Conservation (phyloP, 2,888 invertebrate genomes). For the Leptinotarsa tumamoca region DNA sequence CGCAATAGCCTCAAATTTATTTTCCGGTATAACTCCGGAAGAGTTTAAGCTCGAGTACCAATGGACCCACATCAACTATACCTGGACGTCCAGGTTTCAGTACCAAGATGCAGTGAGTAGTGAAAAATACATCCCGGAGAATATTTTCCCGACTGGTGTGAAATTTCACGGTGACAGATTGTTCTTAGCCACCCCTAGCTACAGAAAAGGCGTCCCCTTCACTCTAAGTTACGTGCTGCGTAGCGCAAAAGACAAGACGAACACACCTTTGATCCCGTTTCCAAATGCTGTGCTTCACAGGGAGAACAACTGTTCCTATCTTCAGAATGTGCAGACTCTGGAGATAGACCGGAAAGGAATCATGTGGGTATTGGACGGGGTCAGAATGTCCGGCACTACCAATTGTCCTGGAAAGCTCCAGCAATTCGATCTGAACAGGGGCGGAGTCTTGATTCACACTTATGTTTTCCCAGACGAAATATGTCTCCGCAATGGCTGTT, state of each 20-base stretch:
- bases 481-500: constrained; percentile 70
- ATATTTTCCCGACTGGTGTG: constrained; percentile 76
- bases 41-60: constrained; percentile 52
- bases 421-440: constrained; percentile 74
- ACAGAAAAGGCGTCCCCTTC: constrained; percentile 77
- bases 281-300: constrained; percentile 78
- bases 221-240: constrained; percentile 69
- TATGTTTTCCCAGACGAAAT: constrained; percentile 73
- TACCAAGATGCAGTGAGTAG: constrained; percentile 70
- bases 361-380: constrained; percentile 79
- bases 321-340: constrained; percentile 80
- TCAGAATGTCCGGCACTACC: constrained; percentile 72
- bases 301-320: constrained; percentile 70
- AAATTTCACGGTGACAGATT: constrained; percentile 76
- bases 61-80: constrained; percentile 78
- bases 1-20: background rate
- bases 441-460: constrained; percentile 70
- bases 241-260: constrained; percentile 64
- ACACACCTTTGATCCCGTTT: constrained; percentile 74
- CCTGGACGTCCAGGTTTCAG: constrained; percentile 73
- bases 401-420: constrained; percentile 77
- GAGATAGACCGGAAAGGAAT: constrained; percentile 79
- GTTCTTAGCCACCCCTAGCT: constrained; percentile 76
- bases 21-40: background rate
- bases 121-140: constrained; percentile 74